A percentile compares a stretch with the other conserved stretches of the same genome.
Conservation (phyloP, 2,797 vertebrate genomes). For the Falco naumanni region DNA sequence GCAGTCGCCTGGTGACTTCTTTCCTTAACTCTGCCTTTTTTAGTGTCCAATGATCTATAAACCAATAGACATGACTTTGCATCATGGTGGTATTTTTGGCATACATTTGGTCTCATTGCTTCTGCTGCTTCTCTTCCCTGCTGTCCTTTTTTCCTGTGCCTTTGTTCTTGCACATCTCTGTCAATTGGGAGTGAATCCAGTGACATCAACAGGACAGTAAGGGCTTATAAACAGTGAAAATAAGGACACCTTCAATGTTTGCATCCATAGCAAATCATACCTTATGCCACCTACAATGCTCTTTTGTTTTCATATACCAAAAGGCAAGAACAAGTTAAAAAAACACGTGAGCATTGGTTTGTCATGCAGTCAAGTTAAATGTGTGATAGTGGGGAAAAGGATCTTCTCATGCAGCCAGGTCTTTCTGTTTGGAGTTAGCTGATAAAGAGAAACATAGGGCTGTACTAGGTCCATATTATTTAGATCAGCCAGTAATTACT, state of each 20-base stretch:
- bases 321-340: not conserved
- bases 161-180: not conserved
- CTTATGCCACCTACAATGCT: rapidly evolving
- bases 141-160: rapidly evolving
- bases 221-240: not conserved
- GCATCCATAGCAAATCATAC: not conserved
- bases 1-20: not conserved
- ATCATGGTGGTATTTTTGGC: rapidly evolving
- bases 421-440: not conserved
- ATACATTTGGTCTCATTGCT: rapidly evolving
- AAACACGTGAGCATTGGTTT: rapidly evolving
- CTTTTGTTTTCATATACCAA: rapidly evolving
- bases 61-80: not conserved
- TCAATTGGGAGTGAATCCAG: rapidly evolving
- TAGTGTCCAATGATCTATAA: not conserved
- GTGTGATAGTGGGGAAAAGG: no score
- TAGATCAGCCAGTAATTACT: not conserved
- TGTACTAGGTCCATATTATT: rapidly evolving
- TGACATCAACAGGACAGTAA: rapidly evolving
- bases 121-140: not conserved
- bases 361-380: not conserved
- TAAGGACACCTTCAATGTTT: not conserved
- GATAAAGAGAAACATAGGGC: rapidly evolving
- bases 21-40: not conserved
- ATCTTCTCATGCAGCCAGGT: not conserved